These are phyloP conservation scores for Saxidomus purpurata DNA, from an alignment of 1,140 invertebrate genomes.

Conservation along the genomic window DNA sequence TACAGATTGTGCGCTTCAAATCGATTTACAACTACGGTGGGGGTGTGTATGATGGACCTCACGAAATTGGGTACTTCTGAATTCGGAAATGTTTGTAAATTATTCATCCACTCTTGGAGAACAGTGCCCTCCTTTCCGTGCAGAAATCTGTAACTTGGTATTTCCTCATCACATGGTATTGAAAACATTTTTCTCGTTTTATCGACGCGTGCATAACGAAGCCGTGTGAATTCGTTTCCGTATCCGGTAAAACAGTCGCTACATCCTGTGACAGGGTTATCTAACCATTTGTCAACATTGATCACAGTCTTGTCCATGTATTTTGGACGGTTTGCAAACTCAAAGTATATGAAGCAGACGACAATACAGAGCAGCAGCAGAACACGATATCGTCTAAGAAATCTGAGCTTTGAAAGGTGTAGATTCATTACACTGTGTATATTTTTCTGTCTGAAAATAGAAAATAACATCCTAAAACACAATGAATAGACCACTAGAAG, in stretches of 20 bases:
- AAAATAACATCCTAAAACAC: background rate
- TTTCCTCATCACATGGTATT: slow-evolving; percentile 47
- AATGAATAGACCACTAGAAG: too few species aligned
- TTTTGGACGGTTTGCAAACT: background rate
- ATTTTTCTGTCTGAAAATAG: background rate
- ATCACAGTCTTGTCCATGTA: slow-evolving; percentile 11
- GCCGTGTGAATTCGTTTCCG: slow-evolving; percentile 42
- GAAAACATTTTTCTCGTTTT: slow-evolving; percentile 29
- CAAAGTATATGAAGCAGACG: background rate
- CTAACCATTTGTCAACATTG: slow-evolving; percentile 8
- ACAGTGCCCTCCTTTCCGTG: slow-evolving; percentile 35
- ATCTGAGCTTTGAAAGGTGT: background rate
- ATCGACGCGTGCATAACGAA: slow-evolving; percentile 20
- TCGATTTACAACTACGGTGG: slow-evolving; percentile 43
- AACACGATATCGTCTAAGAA: background rate
- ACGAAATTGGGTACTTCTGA: background rate
- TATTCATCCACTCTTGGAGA: slow-evolving; percentile 17
- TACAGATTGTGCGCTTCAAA: slow-evolving; percentile 66
- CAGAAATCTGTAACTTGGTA: slow-evolving; percentile 22
- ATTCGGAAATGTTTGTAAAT: background rate
- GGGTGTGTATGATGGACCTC: background rate
- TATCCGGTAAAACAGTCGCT: slow-evolving; percentile 32
- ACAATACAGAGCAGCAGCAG: background rate
- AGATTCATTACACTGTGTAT: background rate
- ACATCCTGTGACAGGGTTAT: slow-evolving; percentile 26